These are phyloP conservation scores for Macrophya annulata DNA, from an alignment of 2,888 invertebrate genomes.

Conservation along the genomic window DNA sequence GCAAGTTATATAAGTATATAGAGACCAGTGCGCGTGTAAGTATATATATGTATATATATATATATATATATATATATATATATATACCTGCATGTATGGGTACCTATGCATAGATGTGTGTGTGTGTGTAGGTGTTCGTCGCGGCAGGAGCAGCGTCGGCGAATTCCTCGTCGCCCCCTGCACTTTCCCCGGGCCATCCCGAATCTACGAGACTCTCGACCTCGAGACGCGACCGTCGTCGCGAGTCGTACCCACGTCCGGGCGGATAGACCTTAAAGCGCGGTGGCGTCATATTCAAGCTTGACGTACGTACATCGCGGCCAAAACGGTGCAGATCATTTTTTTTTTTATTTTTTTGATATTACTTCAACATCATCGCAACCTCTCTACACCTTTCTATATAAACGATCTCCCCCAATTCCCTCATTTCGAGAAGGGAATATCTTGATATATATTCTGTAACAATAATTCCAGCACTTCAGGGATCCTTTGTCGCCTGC, in stretches of 20 bases:
- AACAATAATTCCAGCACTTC: too few relatives aligned
- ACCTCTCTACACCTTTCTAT: neutral
- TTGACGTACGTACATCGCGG: neutral
- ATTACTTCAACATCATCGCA: neutral
- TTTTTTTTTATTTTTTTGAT: neutral
- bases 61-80: neutral
- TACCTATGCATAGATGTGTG: neutral
- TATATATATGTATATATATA: neutral
- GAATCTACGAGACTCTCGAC: constrained; percentile 68
- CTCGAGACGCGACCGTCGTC: constrained; percentile 64
- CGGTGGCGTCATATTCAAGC: constrained; percentile 32
- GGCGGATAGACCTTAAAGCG: constrained; percentile 68
- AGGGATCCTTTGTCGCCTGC: too few relatives aligned
- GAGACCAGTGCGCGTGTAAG: neutral
- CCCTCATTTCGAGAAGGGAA: too few relatives aligned
- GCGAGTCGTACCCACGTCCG: constrained; percentile 59
- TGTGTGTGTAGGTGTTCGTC: constrained; percentile 29
- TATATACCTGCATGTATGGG: neutral
- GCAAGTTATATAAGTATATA: too few relatives aligned
- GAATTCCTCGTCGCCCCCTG: constrained; percentile 73
- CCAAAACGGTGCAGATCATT: neutral
- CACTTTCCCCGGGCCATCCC: constrained; percentile 59
- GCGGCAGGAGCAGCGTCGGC: constrained; percentile 73
- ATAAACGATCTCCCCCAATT: too few relatives aligned
- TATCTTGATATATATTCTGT: too few relatives aligned